Base-by-base conservation (phyloP, 1,140 invertebrate species). In the Caenorhabditis brenneri region DNA sequence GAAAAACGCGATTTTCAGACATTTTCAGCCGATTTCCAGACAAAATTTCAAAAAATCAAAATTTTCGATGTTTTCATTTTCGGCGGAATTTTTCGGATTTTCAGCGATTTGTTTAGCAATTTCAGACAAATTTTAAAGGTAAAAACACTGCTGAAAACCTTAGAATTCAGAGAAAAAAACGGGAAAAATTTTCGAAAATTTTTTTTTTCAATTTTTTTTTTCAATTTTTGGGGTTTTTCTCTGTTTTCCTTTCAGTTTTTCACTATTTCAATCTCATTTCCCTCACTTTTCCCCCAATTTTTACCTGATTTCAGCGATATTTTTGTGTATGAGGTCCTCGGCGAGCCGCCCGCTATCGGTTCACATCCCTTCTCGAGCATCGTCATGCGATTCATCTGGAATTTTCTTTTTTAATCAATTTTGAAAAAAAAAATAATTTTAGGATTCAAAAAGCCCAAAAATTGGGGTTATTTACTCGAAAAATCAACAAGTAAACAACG, bases 361-460 rank as follows among this genome's bases (percentile, higher is more conserved):
- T 74, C 65, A 42, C 65, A 74, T 24, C 65, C 65, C 16, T 74
- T 74, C n/a, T 74, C 65, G 7, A 74, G 3, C 36, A 74, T 74
- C 15, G 65, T 74, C 65, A 74, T 42, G 33, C 65, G 33, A 74
- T 74, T 74, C 65, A 74, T 74, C 65, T 74, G 65, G 24, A 74
- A 74, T 22, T 10, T 29, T 27, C 12, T 55, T 27, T 51, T n/a
- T 6, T 2, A 6, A n/a, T n/a, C n/a, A n/a, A n/a, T 51, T 51
- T 51, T 51, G 15, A 51, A 51, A 51, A 51, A 10, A 12, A 2
- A 2, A 46, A 1, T 12, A 46, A 46, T 46, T 51, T 51, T 51
- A 19, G 48, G 48, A 51, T 51, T 51, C 22, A n/a, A n/a, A 4
- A 0, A n/a, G 2, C 2, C 2, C 7, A 22, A 51, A 51, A 51